Base-by-base conservation (phyloP, 2,113 vertebrate genomes). In the Chitala chitala region DNA sequence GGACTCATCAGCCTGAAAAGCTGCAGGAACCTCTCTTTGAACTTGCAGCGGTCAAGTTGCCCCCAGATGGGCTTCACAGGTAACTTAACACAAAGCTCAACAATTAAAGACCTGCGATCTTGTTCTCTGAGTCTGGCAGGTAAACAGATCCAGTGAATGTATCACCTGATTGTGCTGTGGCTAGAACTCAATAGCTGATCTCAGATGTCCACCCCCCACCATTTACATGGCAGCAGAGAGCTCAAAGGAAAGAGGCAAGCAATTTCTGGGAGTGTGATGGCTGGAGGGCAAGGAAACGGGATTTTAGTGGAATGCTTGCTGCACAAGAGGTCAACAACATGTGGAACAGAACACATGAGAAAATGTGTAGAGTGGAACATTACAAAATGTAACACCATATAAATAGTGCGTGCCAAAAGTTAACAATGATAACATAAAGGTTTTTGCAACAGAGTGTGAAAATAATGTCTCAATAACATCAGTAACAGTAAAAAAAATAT, bases 1-100 rank as follows among this genome's bases (percentile, higher is more conserved):
- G 15, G 9, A 36, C 3, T 38, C 31, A 6, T 31, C 46, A 24
- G 20, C 73, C 69, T 44, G 82, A 81, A 85, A 87, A 87, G 86
- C 88, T 88, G 86, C 78, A 74, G 76, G 83, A 81, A 84, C 88
- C 88, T 88, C 82, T 84, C 78, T 79, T 81, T 90, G 87, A 90
- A 89, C 86, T 85, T 75, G 77, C 29, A 83, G 81, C 64, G 59
- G 42, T 46, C 77, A 79, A 31, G 36, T 40, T 26, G 42, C 48
- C 12, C 24, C 24, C 10, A 51, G 13, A 36, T 59, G 29, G 79
- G 72, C 65, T 78, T 44, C 76, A 71, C 72, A 74, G 85, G 87
- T 86, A 90, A 90, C 87, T 75, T 77, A 75, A 80, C 56, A 54
- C 78, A 56, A 76, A 56, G 24, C 77, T 77, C 63, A 73, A 77